Evolutionary conservation across 2,113 vertebrate genomes (phyloP).

Genomic region (Dipodomys merriami): DNA sequence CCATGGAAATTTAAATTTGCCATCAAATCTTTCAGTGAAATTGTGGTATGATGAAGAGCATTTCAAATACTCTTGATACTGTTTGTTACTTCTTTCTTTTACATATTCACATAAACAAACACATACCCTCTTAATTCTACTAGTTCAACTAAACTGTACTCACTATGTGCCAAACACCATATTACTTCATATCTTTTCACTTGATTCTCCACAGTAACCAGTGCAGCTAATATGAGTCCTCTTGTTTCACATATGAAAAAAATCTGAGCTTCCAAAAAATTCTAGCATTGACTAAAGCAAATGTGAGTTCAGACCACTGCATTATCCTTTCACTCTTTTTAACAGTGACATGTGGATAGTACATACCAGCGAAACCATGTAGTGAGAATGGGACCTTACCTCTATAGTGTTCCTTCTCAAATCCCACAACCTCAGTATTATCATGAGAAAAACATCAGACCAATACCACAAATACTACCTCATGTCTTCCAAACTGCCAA

Average conservation of each 20-base stretch:
- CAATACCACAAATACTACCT: background rate
- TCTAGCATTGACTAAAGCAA: constrained; percentile 15
- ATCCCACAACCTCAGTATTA: background rate
- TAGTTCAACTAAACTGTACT: background rate
- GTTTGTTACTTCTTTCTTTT: constrained; percentile 16
- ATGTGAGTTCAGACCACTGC: constrained; percentile 26
- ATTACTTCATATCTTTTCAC: constrained; percentile 42
- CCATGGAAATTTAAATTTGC: background rate
- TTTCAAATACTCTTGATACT: background rate
- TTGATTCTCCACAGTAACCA: constrained; percentile 18
- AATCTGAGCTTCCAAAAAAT: background rate
- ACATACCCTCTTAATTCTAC: constrained; percentile 16
- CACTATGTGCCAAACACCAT: background rate
- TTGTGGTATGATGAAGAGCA: background rate
- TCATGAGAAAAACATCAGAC: constrained; percentile 29
- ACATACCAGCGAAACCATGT: background rate
- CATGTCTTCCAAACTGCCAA: constrained; percentile 15
- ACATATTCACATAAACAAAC: background rate
- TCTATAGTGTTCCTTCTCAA: background rate
- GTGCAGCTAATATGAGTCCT: constrained; percentile 5
- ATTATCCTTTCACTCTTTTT: background rate
- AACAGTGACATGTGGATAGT: background rate
- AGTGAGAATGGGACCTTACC: background rate
- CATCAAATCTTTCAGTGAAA: constrained; percentile 15
- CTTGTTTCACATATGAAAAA: constrained; percentile 33